Evolutionary conservation across 2,797 vertebrate genomes (phyloP), one percentile per base, ranked within the genome.

Genomic region (Pipistrellus kuhlii): DNA sequence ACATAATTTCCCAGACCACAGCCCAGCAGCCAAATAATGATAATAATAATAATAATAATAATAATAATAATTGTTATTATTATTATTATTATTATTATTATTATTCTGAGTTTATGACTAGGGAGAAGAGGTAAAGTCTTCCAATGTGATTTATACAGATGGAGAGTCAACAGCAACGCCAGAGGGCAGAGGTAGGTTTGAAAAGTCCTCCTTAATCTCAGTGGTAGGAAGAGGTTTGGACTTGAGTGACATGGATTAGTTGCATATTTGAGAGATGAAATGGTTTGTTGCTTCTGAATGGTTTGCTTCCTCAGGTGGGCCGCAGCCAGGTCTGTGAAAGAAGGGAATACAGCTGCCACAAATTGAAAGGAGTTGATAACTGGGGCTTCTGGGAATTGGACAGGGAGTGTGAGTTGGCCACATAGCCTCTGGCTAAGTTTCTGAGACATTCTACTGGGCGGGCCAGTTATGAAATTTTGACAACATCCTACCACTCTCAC

Each of bases 201-300:
- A 90, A 94, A 86, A 97, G 94, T 93, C 85, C 86, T 76, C 94
- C 93, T 96, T 97, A 95, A 98, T 97, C 95, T 95, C 81, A 94
- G 87, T 94, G 68, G 2, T 96, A 76, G 97, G 91, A 97, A 97
- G 90, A 97, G 88, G 90, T 94, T 96, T 96, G 96, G 94, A 80
- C 87, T 97, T 93, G 62, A 96, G 86, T 96, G 95, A 98, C 95
- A 96, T 64, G 72, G 95, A 97, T 97, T 97, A 96, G 82, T 93
- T 94, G 88, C 93, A 92, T 96, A 96, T 94, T 97, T 97, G 96
- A 97, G 72, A 94, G 91, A 93, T 94, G 77, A 97, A 94, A 96
- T 81, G 84, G 78, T 88, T 95, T 92, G 72, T 64, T 72, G 82
- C 77, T 90, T 95, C 85, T 96, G 87, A 95, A 95, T 92, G 71